A percentile compares a stretch with the other conserved stretches of the same genome.
phyloP scores from a whole-genome alignment of 2,888 invertebrate species.

The Aspidiotus destructor region DNA sequence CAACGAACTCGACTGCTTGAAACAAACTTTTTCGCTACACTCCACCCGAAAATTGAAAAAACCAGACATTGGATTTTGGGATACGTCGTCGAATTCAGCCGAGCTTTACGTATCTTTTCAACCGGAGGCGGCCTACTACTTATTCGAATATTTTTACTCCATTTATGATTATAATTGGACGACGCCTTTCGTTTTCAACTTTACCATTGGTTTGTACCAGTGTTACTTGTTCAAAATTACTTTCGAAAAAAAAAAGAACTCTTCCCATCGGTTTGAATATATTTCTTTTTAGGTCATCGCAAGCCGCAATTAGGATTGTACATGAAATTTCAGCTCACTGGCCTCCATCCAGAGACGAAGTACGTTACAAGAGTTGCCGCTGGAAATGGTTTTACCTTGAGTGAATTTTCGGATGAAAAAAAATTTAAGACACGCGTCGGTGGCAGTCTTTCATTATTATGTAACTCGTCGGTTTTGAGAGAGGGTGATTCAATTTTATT shows the following conservation, averaged over 20 bases:
- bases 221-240: not conserved
- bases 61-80: conserved; percentile 19
- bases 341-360: conserved; percentile 20
- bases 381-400: conserved; percentile 9
- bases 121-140: conserved; percentile 17
- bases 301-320: conserved; percentile 14
- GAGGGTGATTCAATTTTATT: not conserved
- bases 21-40: conserved; percentile 4
- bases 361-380: conserved; percentile 21
- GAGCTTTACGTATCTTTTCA: conserved; percentile 24
- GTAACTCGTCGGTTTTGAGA: not conserved
- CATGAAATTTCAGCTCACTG: conserved; percentile 6
- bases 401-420: conserved; percentile 21
- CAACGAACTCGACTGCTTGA: conserved; percentile 14
- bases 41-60: conserved; percentile 17
- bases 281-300: not conserved
- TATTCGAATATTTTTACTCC: conserved; percentile 25
- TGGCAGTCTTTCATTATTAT: conserved; percentile 1
- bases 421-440: conserved; percentile 22
- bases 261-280: too few relatives aligned
- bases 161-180: conserved; percentile 17
- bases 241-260: too few relatives aligned
- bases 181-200: conserved; percentile 10
- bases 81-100: conserved; percentile 19
- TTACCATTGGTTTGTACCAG: conserved; percentile 5